Conservation (phyloP, 2,797 vertebrate genomes). For the Melanotaenia pygmaea region DNA sequence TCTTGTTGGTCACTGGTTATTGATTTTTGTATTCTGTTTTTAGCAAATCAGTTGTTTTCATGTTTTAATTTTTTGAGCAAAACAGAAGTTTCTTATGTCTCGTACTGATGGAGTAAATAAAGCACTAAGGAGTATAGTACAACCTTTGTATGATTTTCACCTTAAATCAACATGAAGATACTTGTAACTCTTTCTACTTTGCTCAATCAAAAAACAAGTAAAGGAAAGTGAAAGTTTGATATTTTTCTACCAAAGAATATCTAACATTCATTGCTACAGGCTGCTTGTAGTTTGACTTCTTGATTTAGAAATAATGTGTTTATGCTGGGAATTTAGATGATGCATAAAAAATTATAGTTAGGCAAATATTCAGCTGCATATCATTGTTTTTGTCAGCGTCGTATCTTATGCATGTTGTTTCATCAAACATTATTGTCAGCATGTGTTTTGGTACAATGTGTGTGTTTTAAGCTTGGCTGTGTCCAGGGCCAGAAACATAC, state of each 20-base stretch:
- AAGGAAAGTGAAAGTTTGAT: conserved; percentile 4
- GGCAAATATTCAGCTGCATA: neutral
- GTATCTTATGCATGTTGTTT: neutral
- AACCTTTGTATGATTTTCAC: neutral
- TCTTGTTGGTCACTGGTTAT: conserved; percentile 14
- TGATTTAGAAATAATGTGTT: conserved; percentile 11
- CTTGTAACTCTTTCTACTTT: neutral
- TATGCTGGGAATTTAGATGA: conserved; percentile 8
- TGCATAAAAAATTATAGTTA: neutral
- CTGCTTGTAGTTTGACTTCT: neutral
- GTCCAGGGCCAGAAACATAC: conserved; percentile 71
- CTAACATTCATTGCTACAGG: neutral
- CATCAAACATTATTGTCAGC: conserved; percentile 55
- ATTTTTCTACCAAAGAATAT: neutral
- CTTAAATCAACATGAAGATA: neutral
- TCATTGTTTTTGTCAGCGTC: conserved; percentile 4
- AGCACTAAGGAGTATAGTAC: neutral
- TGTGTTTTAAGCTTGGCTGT: conserved; percentile 65
- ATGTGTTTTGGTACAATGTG: conserved; percentile 47
- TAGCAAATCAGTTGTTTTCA: conserved; percentile 15
- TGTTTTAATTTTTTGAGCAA: conserved; percentile 9
- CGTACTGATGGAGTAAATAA: neutral
- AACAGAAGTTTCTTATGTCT: neutral
- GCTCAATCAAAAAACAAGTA: neutral
- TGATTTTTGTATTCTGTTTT: neutral